phyloP scores from a whole-genome alignment of 2,888 invertebrate species.

The Drosophila fulvimacula region DNA sequence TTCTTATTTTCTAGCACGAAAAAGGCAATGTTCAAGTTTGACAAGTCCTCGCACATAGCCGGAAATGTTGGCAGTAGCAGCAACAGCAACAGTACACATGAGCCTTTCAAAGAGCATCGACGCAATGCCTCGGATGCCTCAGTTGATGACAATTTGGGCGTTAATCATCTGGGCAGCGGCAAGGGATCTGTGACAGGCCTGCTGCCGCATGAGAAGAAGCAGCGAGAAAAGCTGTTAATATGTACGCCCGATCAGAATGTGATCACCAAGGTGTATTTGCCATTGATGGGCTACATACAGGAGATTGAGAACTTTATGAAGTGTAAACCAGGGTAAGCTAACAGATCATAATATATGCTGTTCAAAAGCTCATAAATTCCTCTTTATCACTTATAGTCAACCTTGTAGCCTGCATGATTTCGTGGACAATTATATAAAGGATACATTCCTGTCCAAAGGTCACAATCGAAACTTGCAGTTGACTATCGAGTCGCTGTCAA shows the following conservation, averaged over 20 bases:
- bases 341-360: not conserved
- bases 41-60: slow-evolving; percentile 86
- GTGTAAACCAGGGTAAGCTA: slow-evolving; percentile 86
- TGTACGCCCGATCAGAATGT: slow-evolving; percentile 91
- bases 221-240: slow-evolving; percentile 88
- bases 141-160: slow-evolving; percentile 80
- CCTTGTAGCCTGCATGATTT: slow-evolving; percentile 93
- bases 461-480: slow-evolving; percentile 86
- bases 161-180: slow-evolving; percentile 64
- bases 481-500: slow-evolving; percentile 89
- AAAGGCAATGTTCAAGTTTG: slow-evolving; percentile 89
- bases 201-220: slow-evolving; percentile 75
- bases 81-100: slow-evolving; percentile 36
- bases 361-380: not conserved
- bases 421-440: slow-evolving; percentile 93
- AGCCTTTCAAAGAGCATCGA: slow-evolving; percentile 82
- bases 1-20: slow-evolving; percentile 84
- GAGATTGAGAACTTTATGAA: slow-evolving; percentile 91
- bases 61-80: slow-evolving; percentile 15
- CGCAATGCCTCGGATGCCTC: slow-evolving; percentile 84
- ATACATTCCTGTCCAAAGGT: slow-evolving; percentile 93
- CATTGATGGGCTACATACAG: slow-evolving; percentile 92
- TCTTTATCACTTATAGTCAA: slow-evolving; percentile 82
- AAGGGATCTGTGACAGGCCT: slow-evolving; percentile 66
- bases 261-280: slow-evolving; percentile 92